Percentiles rank a stretch among this genome's conserved stretches.
phyloP scores from a whole-genome alignment of 2,888 invertebrate species.

The Diplazon laetatorius region DNA sequence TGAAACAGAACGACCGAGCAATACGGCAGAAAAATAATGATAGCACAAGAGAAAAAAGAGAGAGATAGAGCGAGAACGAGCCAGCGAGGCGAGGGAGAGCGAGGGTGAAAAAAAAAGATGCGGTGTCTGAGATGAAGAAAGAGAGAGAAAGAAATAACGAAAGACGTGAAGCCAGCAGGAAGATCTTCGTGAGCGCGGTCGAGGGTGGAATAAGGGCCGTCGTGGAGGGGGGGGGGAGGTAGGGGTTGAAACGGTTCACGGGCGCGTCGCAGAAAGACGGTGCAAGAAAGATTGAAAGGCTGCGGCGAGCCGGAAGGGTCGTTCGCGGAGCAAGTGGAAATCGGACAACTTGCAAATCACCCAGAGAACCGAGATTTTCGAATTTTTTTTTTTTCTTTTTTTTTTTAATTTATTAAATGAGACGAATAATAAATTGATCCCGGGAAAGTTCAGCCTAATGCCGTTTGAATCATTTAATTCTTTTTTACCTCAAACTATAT shows the following conservation, averaged over 20 bases:
- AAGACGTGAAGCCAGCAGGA: conserved; percentile 30
- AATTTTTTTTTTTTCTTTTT: too few relatives aligned
- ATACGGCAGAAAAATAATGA: not conserved
- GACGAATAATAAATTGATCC: too few relatives aligned
- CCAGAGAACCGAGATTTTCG: not conserved
- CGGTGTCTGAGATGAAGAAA: conserved; percentile 30
- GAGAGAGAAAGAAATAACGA: conserved; percentile 18
- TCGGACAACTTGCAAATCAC: conserved; percentile 17
- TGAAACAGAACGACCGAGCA: not conserved
- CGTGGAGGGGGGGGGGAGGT: conserved; percentile 30
- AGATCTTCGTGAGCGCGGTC: conserved; percentile 45
- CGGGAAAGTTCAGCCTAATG: too few relatives aligned
- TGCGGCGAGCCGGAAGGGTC: conserved; percentile 18
- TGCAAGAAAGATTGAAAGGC: conserved; percentile 33
- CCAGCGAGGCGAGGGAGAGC: conserved; percentile 13
- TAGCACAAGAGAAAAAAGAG: conserved; percentile 26
- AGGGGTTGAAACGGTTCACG: conserved; percentile 42
- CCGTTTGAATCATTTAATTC: too few relatives aligned
- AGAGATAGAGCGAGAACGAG: conserved; percentile 48
- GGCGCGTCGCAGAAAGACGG: conserved; percentile 34
- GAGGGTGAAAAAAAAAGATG: conserved; percentile 18
- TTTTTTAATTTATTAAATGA: too few relatives aligned
- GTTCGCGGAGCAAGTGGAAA: conserved; percentile 42
- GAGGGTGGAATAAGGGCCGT: conserved; percentile 42
- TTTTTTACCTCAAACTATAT: too few relatives aligned